Evolutionary conservation across 2,888 invertebrate species (phyloP), one percentile per base, ranked within the genome.

Genomic region (Ochropacha duplaris): DNA sequence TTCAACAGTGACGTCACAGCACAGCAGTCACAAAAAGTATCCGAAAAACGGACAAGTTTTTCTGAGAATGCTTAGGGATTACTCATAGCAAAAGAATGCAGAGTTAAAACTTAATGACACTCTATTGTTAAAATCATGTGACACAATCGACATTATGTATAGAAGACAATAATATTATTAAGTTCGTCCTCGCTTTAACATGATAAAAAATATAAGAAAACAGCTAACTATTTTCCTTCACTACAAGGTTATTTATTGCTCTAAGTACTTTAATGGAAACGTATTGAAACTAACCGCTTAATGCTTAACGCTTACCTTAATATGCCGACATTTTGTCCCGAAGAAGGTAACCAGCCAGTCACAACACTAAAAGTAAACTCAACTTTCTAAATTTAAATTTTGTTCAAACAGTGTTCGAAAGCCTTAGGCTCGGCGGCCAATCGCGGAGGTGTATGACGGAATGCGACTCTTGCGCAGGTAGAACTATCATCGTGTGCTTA

Each of bases 401-500:
- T 44, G 44, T 44, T 39, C 19, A 44, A 44, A 16, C 19, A 63
- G 68, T 70, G 72, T 78, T 75, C 72, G 72, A 74, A 86, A 90
- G 88, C 85, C 88, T 90, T 68, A 84, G 86, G 85, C 82, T 87
- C 74, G 84, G 71, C 83, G 85, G 80, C 84, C 87, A 84, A 84
- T 87, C 77, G 85, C 86, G 82, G 76, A 83, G 87, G 87, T 86
- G 82, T 79, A 73, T 83, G 83, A 83, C 88, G 90, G 91, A 92
- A 92, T 92, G 92, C 74, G 88, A 86, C 91, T 88, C 92, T 72
- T 76, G 91, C 92, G 91, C 92, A 91, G 90, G 90, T 90, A 90
- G 77, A 78, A 76, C 65, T 65, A 67, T 65, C 62, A 57, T 62
- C 62, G 82, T 81, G 36, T 68, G 74, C 74, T 62, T 61, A 65